These are phyloP conservation scores for Diaphora mendica DNA, from an alignment of 2,888 invertebrate species.

Conservation along the genomic window DNA sequence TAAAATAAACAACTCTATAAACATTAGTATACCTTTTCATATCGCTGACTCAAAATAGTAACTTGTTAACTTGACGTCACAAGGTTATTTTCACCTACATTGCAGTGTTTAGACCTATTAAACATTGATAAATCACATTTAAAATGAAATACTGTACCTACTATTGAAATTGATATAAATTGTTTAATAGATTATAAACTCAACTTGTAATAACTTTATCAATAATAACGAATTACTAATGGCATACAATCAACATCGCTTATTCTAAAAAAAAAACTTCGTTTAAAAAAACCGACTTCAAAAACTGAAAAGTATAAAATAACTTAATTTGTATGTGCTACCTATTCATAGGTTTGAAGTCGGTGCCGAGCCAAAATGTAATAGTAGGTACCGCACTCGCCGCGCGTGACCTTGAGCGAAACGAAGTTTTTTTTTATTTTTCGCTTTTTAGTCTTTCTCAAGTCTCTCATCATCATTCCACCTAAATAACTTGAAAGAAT, in stretches of 20 bases:
- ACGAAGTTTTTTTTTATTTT: too few species aligned
- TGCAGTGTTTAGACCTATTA: background rate
- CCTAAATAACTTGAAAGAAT: too few species aligned
- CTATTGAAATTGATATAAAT: background rate
- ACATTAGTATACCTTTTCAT: background rate
- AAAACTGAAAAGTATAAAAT: too few species aligned
- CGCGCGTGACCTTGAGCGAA: too few species aligned
- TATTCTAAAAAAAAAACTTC: too few species aligned
- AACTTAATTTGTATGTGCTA: too few species aligned
- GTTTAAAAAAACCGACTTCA: too few species aligned
- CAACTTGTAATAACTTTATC: background rate
- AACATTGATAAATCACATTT: background rate
- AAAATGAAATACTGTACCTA: background rate
- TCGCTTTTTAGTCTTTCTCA: too few species aligned
- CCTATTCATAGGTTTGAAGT: too few species aligned
- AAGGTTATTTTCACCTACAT: background rate
- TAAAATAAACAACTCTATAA: background rate
- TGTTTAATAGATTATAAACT: background rate
- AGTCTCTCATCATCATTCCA: too few species aligned
- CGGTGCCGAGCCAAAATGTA: too few species aligned
- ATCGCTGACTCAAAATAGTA: background rate
- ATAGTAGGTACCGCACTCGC: too few species aligned
- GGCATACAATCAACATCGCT: conserved; percentile 1
- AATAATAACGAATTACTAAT: background rate
- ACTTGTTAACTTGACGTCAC: background rate